Conservation (phyloP, 2,888 invertebrate genomes). For the Brenthis hecate region DNA sequence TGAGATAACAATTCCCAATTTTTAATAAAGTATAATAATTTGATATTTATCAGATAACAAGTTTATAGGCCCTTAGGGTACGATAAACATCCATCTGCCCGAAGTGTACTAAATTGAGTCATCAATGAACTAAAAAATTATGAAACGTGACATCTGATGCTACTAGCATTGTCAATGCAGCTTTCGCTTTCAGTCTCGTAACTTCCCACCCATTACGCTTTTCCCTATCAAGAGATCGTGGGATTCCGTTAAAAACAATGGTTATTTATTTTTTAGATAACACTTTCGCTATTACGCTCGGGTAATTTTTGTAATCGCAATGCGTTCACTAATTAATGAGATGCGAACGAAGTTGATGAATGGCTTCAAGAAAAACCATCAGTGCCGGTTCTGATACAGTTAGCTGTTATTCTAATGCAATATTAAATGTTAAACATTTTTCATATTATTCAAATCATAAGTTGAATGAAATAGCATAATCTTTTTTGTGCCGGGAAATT, state of each 20-base stretch:
- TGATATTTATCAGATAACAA: no score
- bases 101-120: constrained; percentile 30
- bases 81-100: neutral
- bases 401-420: neutral
- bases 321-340: constrained; percentile 52
- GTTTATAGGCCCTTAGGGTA: no score
- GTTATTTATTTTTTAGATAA: constrained; percentile 67
- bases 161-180: constrained; percentile 55
- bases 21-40: no score
- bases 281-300: constrained; percentile 73
- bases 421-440: no score
- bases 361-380: constrained; percentile 20
- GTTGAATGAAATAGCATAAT: no score
- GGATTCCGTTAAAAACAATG: constrained; percentile 68
- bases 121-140: constrained; percentile 37
- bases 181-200: constrained; percentile 68
- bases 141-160: constrained; percentile 40
- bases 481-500: no score
- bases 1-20: no score
- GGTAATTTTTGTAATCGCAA: constrained; percentile 61
- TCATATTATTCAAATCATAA: no score
- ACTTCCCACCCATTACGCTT: constrained; percentile 77
- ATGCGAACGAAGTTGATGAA: constrained; percentile 38
- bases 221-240: constrained; percentile 79
- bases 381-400: constrained; percentile 10